These are phyloP conservation scores for Tupaia tana DNA, from an alignment of 2,113 vertebrate species.

Conservation along the genomic window DNA sequence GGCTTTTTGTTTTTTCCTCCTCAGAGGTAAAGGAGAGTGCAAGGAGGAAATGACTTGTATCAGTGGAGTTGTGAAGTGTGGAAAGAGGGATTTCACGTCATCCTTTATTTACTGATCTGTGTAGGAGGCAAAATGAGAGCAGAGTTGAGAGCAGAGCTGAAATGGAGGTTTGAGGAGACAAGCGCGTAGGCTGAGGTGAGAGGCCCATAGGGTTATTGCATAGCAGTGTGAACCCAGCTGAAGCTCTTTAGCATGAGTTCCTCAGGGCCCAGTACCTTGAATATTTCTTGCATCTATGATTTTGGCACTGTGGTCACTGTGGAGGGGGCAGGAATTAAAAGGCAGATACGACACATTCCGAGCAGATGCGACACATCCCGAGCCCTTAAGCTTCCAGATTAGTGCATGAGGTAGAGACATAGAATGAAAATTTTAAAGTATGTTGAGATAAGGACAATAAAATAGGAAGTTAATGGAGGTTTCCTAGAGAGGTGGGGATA, in stretches of 20 bases:
- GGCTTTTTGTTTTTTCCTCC: background rate
- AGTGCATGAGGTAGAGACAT: slow-evolving; percentile 11
- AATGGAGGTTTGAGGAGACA: background rate
- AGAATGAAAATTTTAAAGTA: slow-evolving; percentile 48
- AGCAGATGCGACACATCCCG: background rate
- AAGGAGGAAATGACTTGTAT: background rate
- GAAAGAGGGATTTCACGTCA: background rate
- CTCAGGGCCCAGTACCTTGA: background rate
- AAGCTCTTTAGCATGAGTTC: slow-evolving; percentile 6
- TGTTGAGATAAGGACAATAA: background rate
- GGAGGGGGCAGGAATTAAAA: background rate
- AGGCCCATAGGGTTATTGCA: background rate
- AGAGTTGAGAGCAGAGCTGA: background rate
- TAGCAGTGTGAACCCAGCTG: background rate
- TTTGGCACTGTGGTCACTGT: background rate
- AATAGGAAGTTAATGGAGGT: slow-evolving; percentile 5
- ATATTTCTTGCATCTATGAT: background rate
- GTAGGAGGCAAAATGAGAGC: background rate
- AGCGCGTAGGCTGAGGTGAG: background rate
- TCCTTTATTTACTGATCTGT: slow-evolving; percentile 48
- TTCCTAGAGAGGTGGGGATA: background rate
- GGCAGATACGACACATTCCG: background rate
- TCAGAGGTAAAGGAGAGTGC: background rate
- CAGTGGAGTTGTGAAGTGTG: background rate
- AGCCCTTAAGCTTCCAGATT: slow-evolving; percentile 18